These are phyloP conservation scores for Megaustenia siamemsis DNA, from an alignment of 2,888 invertebrate species.

Conservation along the genomic window DNA sequence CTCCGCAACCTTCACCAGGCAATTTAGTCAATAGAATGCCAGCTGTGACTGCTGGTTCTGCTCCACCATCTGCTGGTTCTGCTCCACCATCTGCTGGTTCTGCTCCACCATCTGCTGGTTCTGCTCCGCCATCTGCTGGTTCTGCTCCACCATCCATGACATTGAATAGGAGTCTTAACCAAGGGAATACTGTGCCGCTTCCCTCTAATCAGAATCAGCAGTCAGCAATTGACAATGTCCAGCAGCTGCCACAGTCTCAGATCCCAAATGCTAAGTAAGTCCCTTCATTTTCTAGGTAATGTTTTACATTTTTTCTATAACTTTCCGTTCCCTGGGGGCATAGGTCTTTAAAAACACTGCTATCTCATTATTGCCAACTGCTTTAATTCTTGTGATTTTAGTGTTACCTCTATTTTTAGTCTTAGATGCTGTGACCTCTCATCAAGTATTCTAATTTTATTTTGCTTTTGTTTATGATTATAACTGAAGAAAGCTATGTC, in stretches of 20 bases:
- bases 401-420: too few relatives aligned
- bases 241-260: constrained; percentile 26
- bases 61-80: not conserved
- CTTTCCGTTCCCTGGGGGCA: too few relatives aligned
- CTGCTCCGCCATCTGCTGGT: not conserved
- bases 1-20: not conserved
- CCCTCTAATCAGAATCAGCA: constrained; percentile 1
- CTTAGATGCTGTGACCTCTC: too few relatives aligned
- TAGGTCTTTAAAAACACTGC: too few relatives aligned
- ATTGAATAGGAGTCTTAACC: not conserved
- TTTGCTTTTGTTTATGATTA: too few relatives aligned
- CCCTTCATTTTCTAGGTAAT: too few relatives aligned
- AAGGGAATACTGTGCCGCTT: not conserved
- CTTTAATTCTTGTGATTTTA: too few relatives aligned
- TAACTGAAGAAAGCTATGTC: too few relatives aligned
- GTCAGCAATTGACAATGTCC: constrained; percentile 2
- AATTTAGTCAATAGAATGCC: not conserved
- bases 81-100: not conserved
- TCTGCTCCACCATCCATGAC: not conserved
- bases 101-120: not conserved
- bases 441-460: too few relatives aligned
- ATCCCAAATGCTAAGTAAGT: constrained; percentile 12
- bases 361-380: too few relatives aligned
- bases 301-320: too few relatives aligned
- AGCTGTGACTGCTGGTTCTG: not conserved